Evolutionary conservation across 2,113 vertebrate genomes (phyloP).

Genomic region (Telmatochromis sp.): DNA sequence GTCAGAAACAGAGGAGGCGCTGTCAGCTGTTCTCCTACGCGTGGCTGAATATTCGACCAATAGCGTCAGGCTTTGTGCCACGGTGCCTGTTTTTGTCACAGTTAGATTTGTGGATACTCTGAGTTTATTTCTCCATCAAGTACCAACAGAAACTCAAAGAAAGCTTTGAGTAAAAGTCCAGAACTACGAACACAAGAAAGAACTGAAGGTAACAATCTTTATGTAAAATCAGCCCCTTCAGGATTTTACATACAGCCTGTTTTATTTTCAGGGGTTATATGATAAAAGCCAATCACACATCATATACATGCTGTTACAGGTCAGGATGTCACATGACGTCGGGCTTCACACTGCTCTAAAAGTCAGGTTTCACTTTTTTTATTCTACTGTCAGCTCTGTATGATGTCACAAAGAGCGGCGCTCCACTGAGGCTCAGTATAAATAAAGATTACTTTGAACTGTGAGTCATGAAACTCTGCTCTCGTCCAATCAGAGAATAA

Average conservation of each 20-base stretch:
- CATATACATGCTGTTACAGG: neutral
- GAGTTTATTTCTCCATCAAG: neutral
- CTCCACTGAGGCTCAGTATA: neutral
- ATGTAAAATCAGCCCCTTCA: neutral
- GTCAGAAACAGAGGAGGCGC: neutral
- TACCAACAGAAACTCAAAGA: neutral
- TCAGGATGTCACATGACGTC: neutral
- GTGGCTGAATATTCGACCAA: neutral
- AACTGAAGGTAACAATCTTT: neutral
- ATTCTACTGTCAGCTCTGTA: neutral
- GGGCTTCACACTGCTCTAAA: neutral
- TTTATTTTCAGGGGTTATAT: neutral
- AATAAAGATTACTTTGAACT: neutral
- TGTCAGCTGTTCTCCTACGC: fast-evolving
- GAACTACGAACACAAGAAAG: neutral
- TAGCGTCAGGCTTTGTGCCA: neutral
- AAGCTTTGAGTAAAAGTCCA: neutral
- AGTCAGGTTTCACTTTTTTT: neutral
- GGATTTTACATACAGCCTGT: neutral
- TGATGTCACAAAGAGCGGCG: neutral
- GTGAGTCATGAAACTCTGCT: neutral
- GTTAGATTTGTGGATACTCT: neutral
- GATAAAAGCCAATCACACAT: neutral
- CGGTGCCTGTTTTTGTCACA: neutral
- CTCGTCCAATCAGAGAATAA: neutral